Conservation (phyloP, 2,888 invertebrate species). For the Orthonevra nobilis region DNA sequence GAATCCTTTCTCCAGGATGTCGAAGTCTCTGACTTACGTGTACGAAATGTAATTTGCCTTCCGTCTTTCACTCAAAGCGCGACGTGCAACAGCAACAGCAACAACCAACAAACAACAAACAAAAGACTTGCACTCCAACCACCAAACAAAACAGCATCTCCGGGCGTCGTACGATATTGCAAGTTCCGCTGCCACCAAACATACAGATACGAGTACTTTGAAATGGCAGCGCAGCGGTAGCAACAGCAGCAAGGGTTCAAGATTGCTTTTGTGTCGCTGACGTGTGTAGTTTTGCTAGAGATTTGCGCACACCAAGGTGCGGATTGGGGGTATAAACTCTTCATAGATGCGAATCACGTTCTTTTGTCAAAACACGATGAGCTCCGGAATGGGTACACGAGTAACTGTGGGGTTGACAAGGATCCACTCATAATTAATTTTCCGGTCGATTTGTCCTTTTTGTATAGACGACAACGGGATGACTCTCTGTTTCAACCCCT, state of each 20-base stretch:
- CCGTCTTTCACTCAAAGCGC: constrained; percentile 27
- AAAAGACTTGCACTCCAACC: constrained; percentile 22
- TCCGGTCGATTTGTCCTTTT: constrained; percentile 70
- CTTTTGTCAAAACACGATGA: constrained; percentile 59
- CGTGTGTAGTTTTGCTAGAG: constrained; percentile 12
- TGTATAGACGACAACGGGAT: constrained; percentile 32
- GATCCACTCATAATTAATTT: constrained; percentile 71
- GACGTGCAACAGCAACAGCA: constrained; percentile 51
- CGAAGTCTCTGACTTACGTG: constrained; percentile 50
- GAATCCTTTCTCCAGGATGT: not conserved
- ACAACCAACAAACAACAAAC: no score
- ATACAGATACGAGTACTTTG: no score
- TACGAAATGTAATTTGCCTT: constrained; percentile 58
- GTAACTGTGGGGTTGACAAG: constrained; percentile 31
- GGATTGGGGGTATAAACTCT: constrained; percentile 21
- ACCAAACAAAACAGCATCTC: constrained; percentile 19
- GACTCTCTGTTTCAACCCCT: constrained; percentile 32
- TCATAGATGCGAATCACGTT: constrained; percentile 61
- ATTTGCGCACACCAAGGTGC: constrained; percentile 27
- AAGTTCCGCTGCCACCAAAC: constrained; percentile 10
- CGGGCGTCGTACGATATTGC: constrained; percentile 17
- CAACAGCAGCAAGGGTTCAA: constrained; percentile 61
- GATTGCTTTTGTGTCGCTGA: constrained; percentile 35
- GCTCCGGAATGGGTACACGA: not conserved
- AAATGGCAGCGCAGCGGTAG: no score